Conservation (phyloP, 2,797 vertebrate genomes). For the Coranthus polyacanthus region DNA sequence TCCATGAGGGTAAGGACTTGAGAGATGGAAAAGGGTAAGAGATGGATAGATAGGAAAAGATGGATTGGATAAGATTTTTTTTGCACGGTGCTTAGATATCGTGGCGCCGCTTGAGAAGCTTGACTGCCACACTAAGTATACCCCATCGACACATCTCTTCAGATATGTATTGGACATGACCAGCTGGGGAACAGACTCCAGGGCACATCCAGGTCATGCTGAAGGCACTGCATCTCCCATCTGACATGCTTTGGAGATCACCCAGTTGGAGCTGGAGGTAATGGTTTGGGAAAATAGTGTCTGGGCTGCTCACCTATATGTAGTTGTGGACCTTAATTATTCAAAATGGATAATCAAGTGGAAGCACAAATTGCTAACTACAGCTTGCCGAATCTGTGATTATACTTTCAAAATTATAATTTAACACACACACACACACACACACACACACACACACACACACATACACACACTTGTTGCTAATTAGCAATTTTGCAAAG, state of each 20-base stretch:
- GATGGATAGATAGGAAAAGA: neutral
- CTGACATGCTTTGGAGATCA: conserved; percentile 20
- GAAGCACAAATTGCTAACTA: conserved; percentile 29
- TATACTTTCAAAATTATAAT: conserved; percentile 36
- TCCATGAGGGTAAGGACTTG: neutral
- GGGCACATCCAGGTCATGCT: conserved; percentile 21
- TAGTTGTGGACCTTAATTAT: conserved; percentile 22
- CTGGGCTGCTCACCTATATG: conserved; percentile 27
- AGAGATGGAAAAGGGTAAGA: neutral
- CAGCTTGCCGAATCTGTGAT: conserved; percentile 35
- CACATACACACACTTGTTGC: conserved; percentile 1
- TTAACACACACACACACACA: conserved; percentile 1
- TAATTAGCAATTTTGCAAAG: conserved; percentile 25
- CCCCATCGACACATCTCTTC: neutral
- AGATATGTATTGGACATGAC: conserved; percentile 4
- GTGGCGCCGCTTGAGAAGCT: conserved; percentile 2
- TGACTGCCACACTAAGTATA: neutral
- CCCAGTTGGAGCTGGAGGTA: conserved; percentile 7
- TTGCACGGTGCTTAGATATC: neutral
- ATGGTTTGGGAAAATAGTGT: conserved; percentile 28
- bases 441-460: neutral
- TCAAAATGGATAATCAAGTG: conserved; percentile 49
- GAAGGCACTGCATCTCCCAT: conserved; percentile 19
- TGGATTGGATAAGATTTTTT: neutral
- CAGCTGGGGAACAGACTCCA: conserved; percentile 4